Base-by-base conservation (phyloP, 2,888 invertebrate species). In the Trichogramma dendrolimi region DNA sequence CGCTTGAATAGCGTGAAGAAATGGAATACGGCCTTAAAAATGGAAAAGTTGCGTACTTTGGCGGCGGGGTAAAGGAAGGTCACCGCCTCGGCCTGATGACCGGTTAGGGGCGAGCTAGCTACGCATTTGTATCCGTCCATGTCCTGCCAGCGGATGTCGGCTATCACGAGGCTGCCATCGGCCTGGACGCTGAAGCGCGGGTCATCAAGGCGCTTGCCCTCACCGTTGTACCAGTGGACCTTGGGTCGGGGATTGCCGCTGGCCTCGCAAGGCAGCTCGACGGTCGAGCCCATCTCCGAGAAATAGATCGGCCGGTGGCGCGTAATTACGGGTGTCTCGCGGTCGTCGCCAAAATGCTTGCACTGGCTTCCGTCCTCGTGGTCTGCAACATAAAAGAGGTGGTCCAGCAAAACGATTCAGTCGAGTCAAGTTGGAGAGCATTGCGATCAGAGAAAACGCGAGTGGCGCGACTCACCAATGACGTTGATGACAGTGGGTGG, bases 81-180 rank as follows among this genome's bases (percentile, higher is more conserved):
- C 11, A 81, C 80, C 4, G 81, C 83, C 14, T 82, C 80, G 4
- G 81, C 82, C 0, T 82, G 75, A 4, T 81, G 82, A 4, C 88
- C 89, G 4, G 49, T 6, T 11, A 83, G 79, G 11, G 80, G 74
- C 71, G 89, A 90, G 68, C 86, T 84, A 0, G 88, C 91, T 10
- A 86, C 81, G 75, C 96, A 96, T 1, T 83, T 87, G 77, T 88
- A 94, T 27, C 83, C 83, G 5, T 94, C 94, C 93, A 94, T 92
- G 70, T 92, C 90, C 7, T 82, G 79, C 90, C 91, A 96, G 49
- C 81, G 81, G 6, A 94, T 81, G 8, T 85, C 81, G 27, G 83
- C 80, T 69, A 96, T 90, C 48, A 91, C 73, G 40, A 96, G 81
- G 70, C 91, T 90, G 0, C 95, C 95, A 70, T 86, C 88, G 4